Conservation (phyloP, 2,888 invertebrate species). For the Tortrix viridana region DNA sequence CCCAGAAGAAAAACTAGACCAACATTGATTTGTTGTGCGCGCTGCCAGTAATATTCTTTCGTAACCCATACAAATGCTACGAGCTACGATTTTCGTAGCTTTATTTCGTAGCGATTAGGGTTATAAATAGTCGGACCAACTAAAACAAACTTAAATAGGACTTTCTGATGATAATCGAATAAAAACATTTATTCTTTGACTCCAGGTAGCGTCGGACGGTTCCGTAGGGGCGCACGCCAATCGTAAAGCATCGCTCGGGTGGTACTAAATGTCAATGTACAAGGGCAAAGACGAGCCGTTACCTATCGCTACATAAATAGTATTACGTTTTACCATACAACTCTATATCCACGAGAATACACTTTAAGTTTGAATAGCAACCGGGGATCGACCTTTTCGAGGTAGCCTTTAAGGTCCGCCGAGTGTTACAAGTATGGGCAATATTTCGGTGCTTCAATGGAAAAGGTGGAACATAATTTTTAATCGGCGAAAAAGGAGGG, state of each 20-base stretch:
- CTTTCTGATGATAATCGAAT: slow-evolving; percentile 15
- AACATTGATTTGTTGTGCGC: too few relatives aligned
- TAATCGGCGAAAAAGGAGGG: not conserved
- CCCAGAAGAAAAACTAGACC: too few relatives aligned
- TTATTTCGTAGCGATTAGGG: not conserved
- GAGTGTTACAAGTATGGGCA: slow-evolving; percentile 1
- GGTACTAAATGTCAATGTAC: slow-evolving; percentile 73
- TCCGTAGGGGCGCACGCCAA: slow-evolving; percentile 43
- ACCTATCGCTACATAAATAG: slow-evolving; percentile 40
- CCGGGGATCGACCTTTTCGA: slow-evolving; percentile 21
- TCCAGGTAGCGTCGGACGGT: slow-evolving; percentile 32
- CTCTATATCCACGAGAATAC: slow-evolving; percentile 4
- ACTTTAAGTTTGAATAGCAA: slow-evolving; percentile 26
- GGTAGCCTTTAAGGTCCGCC: slow-evolving; percentile 15
- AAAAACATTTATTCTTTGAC: slow-evolving; percentile 27
- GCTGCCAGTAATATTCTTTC: not conserved
- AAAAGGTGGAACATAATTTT: slow-evolving; percentile 6
- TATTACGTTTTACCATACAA: slow-evolving; percentile 29
- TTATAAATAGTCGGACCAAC: too few relatives aligned
- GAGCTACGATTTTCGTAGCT: slow-evolving; percentile 5
- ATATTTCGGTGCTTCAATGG: slow-evolving; percentile 5
- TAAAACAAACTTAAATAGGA: too few relatives aligned
- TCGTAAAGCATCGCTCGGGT: slow-evolving; percentile 66
- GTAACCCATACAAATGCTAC: not conserved
- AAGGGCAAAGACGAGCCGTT: slow-evolving; percentile 50